Conservation (phyloP, 2,113 vertebrate genomes). For the Dasypus novemcinctus region DNA sequence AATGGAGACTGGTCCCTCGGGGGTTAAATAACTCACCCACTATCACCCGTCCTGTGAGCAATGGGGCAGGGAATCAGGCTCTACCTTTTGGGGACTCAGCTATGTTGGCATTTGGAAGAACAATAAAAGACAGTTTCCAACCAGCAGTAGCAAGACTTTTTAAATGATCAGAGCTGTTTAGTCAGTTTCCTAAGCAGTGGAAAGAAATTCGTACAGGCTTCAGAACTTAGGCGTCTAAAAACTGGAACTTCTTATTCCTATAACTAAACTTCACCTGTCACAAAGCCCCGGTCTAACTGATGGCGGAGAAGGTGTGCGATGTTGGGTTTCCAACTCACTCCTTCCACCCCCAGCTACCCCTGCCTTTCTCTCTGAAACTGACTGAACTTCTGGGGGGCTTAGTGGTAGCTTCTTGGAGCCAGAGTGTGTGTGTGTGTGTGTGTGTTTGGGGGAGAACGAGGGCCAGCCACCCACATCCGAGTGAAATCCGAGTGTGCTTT, state of each 20-base stretch:
- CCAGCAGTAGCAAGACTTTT: background rate
- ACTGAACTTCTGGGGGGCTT: background rate
- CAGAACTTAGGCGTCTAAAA: background rate
- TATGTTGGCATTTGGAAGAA: background rate
- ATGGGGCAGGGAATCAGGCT: background rate
- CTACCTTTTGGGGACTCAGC: background rate
- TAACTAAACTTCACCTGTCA: background rate
- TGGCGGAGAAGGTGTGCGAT: background rate
- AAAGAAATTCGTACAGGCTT: background rate
- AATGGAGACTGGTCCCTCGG: background rate
- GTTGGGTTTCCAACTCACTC: background rate
- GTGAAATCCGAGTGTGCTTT: background rate
- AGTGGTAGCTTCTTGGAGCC: background rate
- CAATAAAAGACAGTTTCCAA: background rate
- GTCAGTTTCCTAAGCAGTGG: background rate
- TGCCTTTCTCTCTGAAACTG: background rate
- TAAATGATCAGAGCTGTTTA: background rate
- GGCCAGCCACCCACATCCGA: background rate
- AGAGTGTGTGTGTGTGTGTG: background rate
- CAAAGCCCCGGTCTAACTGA: background rate
- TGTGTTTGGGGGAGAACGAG: background rate
- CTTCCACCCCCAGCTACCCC: background rate
- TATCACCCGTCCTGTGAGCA: background rate
- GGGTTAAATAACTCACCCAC: background rate
- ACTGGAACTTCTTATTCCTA: background rate